Conservation (phyloP, 2,888 invertebrate genomes). For the Cephus pygmeus region DNA sequence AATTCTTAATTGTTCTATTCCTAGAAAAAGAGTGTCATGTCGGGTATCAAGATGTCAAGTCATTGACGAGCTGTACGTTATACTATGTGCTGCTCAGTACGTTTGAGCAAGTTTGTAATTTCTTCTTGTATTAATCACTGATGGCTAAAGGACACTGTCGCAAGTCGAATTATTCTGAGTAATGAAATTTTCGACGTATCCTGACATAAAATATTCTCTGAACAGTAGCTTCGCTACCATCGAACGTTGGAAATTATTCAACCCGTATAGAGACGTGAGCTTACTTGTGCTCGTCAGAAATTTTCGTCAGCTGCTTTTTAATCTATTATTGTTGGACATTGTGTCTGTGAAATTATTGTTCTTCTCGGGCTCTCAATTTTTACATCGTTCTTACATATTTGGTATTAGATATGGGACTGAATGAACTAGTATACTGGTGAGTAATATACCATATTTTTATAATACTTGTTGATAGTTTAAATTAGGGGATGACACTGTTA, state of each 20-base stretch:
- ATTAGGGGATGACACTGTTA: neutral
- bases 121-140: neutral
- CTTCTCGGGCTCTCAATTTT: neutral
- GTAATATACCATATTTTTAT: conserved; percentile 5
- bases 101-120: neutral
- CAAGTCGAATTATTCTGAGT: neutral
- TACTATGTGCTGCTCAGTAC: neutral
- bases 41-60: neutral
- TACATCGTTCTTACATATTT: neutral
- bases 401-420: conserved; percentile 39
- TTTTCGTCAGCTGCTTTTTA: neutral
- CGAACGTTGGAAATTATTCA: neutral
- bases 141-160: neutral
- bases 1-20: neutral
- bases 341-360: neutral
- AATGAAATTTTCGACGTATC: neutral
- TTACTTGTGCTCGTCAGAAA: neutral
- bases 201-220: neutral
- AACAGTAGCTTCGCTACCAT: neutral
- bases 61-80: neutral
- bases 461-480: neutral
- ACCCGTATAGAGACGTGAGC: neutral
- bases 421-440: conserved; percentile 46
- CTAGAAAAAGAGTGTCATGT: neutral
- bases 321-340: neutral